Conservation (phyloP, 2,113 vertebrate species). For the Cyprinus carpio region DNA sequence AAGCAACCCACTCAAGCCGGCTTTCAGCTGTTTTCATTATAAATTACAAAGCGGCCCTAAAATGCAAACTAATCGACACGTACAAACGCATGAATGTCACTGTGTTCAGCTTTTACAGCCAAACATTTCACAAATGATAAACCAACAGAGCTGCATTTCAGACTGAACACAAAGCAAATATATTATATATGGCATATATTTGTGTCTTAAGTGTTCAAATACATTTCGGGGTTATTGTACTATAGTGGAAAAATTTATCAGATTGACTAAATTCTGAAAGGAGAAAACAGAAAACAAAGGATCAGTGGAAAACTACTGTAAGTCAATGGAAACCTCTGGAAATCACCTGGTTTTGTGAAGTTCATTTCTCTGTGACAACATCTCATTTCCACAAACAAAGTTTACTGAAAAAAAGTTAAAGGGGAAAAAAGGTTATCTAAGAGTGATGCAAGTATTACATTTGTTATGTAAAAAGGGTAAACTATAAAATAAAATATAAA, state of each 20-base stretch:
- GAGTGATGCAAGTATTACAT: neutral
- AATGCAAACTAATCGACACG: neutral
- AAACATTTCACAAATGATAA: neutral
- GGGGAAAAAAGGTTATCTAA: neutral
- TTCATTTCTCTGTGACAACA: neutral
- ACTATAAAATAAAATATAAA: neutral
- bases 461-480: neutral
- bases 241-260: neutral
- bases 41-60: neutral
- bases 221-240: neutral
- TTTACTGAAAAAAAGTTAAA: neutral
- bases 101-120: neutral
- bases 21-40: neutral
- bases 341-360: neutral
- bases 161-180: neutral
- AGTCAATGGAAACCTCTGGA: conserved; percentile 13
- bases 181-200: neutral
- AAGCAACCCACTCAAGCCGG: conserved; percentile 27
- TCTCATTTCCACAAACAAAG: neutral
- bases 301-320: neutral
- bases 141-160: neutral
- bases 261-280: neutral
- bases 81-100: neutral
- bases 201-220: neutral
- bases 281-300: conserved; percentile 3